Conservation (phyloP, 1,140 invertebrate species). For the Sinella curviseta region DNA sequence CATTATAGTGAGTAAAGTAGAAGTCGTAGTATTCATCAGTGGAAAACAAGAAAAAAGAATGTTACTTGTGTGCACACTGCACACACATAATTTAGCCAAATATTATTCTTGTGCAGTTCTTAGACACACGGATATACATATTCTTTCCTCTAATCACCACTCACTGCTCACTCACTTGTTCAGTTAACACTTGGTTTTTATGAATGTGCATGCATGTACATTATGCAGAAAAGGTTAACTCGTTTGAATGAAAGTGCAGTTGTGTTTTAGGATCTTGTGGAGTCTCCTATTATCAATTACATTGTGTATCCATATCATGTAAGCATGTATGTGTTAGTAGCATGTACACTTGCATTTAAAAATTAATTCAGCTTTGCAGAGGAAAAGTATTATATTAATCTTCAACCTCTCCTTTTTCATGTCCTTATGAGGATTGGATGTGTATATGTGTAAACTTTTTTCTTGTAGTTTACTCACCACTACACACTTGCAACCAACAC, state of each 20-base stretch:
- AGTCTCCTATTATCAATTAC: not conserved
- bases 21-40: not conserved
- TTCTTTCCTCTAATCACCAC: not conserved
- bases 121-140: no score
- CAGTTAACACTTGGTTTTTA: not conserved
- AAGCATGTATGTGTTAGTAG: no score
- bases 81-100: no score
- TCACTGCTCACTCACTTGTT: not conserved
- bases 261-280: not conserved
- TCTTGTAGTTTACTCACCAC: not conserved
- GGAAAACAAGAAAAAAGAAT: no score
- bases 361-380: not conserved
- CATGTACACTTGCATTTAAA: no score
- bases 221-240: not conserved
- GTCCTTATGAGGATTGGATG: not conserved
- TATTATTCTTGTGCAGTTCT: no score
- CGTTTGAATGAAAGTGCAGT: not conserved
- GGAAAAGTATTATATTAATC: no score
- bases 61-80: no score
- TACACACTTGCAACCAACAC: no score
- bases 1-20: not conserved
- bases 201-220: not conserved
- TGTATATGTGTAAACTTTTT: not conserved
- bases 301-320: not conserved
- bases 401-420: not conserved